Evolutionary conservation across 2,113 vertebrate species (phyloP).

Genomic region (Pantherophis guttatus): DNA sequence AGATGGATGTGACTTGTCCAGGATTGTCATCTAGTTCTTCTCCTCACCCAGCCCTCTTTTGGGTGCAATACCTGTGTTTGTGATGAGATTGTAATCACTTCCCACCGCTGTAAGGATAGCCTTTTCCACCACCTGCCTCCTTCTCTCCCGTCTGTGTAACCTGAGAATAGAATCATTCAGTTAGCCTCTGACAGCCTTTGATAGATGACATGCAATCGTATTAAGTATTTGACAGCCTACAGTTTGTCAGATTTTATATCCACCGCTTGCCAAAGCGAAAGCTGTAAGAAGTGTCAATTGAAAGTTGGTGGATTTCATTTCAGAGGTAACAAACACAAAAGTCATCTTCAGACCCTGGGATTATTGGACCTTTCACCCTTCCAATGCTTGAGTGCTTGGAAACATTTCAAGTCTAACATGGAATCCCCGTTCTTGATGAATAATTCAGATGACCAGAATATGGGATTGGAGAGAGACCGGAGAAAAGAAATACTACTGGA

Average conservation of each 20-base stretch:
- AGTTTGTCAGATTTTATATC: not conserved
- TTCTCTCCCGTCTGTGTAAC: not conserved
- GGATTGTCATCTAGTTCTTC: not conserved
- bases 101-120: not conserved
- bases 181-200: slow-evolving; percentile 5
- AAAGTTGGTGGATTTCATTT: not conserved
- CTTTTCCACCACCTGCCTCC: not conserved
- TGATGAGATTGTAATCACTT: not conserved
- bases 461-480: not conserved
- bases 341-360: not conserved
- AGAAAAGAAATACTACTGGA: not conserved
- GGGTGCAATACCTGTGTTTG: not conserved
- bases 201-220: not conserved
- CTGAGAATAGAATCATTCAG: not conserved
- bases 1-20: not conserved
- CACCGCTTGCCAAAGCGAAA: not conserved
- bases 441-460: not conserved
- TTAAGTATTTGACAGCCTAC: not conserved
- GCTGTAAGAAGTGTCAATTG: not conserved
- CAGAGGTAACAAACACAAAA: not conserved
- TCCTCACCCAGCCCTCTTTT: too few species aligned
- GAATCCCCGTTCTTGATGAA: not conserved
- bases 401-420: not conserved
- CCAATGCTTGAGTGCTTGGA: not conserved
- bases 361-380: not conserved